Base-by-base conservation (phyloP, 2,797 vertebrate species). In the Hemitrygon akajei region DNA sequence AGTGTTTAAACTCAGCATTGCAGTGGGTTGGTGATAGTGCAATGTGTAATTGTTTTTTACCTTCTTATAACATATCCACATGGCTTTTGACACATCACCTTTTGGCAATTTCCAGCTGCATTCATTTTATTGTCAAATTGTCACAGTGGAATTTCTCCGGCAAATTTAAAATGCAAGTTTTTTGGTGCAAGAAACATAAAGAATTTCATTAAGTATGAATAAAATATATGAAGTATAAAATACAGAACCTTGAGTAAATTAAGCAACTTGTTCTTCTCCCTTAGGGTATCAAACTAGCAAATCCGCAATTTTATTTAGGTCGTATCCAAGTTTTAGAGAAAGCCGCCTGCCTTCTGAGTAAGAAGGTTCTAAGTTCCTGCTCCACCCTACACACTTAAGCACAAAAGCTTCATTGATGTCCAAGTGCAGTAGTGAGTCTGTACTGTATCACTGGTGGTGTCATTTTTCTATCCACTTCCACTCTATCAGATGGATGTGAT, bases 81-180 rank as follows among this genome's bases (percentile, higher is more conserved):
- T 91, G 63, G 84, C 37, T 91, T 92, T 71, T 73, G 25, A 73
- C 22, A 40, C 9, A 18, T 22, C 63, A 37, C 34, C 22, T 92
- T 71, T 22, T 25, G 37, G n/a, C 30, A 40, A 22, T 91, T 5
- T 91, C 6, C 66, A 91, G 89, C 34, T 37, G n/a, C 66, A 40
- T 34, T 91, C 63, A 47, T 14, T 91, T 91, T 71, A 91, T 91
- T 91, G 56, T 73, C 34, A 91, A 20, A 12, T 63, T 91, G 87
- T n/a, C 22, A 3, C 89, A 91, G 66, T 20, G 37, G 69, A 73
- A 40, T 73, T 91, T 73, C 37, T 25, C 37, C 92, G 69, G 37
- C 10, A 92, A 40, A 47, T 14, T 73, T 91, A 92, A 73, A 40
- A 34, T 73, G 25, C 20, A 92, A 92, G 18, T 91, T 91, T 71